phyloP scores from a whole-genome alignment of 2,888 invertebrate genomes.

The Apodemia duryi region DNA sequence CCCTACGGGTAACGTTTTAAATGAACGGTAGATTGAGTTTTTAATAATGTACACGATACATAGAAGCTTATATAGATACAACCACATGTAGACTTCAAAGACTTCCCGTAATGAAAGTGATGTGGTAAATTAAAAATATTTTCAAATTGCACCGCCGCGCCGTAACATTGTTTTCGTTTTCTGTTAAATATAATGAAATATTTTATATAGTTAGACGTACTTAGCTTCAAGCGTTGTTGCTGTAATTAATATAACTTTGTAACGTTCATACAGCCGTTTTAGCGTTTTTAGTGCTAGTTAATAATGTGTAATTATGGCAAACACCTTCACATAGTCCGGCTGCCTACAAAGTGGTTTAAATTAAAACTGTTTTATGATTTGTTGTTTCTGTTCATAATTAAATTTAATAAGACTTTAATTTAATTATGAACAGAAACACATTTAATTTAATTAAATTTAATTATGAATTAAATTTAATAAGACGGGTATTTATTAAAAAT shows the following conservation, averaged over 20 bases:
- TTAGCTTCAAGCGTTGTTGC: constrained; percentile 3
- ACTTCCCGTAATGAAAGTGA: constrained; percentile 49
- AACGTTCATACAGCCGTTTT: constrained; percentile 5
- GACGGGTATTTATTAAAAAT: no score
- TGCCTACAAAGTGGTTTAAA: neutral
- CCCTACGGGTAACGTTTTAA: neutral
- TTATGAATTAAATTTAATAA: no score
- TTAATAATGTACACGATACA: constrained; percentile 20
- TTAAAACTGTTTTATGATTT: neutral
- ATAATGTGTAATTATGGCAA: neutral
- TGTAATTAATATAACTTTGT: constrained; percentile 11
- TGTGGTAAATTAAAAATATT: constrained; percentile 60
- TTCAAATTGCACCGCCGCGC: constrained; percentile 45
- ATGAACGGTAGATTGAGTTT: constrained; percentile 18
- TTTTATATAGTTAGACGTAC: constrained; percentile 5
- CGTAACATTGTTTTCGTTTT: constrained; percentile 24
- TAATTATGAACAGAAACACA: no score
- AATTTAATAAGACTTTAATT: no score
- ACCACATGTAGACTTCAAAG: constrained; percentile 45
- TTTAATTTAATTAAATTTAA: no score
- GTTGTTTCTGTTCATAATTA: neutral
- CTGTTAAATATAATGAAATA: constrained; percentile 10
- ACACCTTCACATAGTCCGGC: neutral
- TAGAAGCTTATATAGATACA: constrained; percentile 9
- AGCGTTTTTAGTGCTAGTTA: neutral